phyloP scores from a whole-genome alignment of 1,140 invertebrate genomes.

The Laupala kohalensis region DNA sequence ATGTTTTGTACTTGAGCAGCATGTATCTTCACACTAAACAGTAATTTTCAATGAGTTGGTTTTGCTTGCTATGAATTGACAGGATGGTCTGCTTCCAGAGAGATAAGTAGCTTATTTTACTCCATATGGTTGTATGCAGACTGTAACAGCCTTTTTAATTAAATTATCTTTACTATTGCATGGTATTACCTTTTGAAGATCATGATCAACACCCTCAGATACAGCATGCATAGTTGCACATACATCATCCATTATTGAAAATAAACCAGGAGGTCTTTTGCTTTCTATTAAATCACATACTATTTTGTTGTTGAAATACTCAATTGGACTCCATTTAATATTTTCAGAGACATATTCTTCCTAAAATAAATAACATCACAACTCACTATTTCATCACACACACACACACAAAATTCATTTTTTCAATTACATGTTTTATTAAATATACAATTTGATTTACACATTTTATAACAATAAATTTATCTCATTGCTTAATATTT shows the following conservation, averaged over 20 bases:
- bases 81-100: too few species aligned
- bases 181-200: constrained; percentile 43
- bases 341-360: constrained; percentile 61
- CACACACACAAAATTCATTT: neutral
- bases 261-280: constrained; percentile 44
- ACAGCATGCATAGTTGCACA: constrained; percentile 63
- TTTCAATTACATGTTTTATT: neutral
- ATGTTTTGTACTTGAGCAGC: too few species aligned
- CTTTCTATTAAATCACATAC: constrained; percentile 56
- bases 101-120: too few species aligned
- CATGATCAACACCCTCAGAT: constrained; percentile 47
- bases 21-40: too few species aligned
- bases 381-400: neutral
- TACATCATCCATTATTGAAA: constrained; percentile 57
- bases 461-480: too few species aligned
- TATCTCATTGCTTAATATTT: too few species aligned
- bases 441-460: neutral
- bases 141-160: too few species aligned
- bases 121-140: too few species aligned
- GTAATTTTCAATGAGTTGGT: too few species aligned
- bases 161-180: too few species aligned
- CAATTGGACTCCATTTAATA: constrained; percentile 59
- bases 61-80: too few species aligned
- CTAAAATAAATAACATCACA: constrained; percentile 25
- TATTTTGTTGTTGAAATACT: constrained; percentile 65